Evolutionary conservation across 2,797 vertebrate species (phyloP).

Genomic region (Phoebastria nigripes): DNA sequence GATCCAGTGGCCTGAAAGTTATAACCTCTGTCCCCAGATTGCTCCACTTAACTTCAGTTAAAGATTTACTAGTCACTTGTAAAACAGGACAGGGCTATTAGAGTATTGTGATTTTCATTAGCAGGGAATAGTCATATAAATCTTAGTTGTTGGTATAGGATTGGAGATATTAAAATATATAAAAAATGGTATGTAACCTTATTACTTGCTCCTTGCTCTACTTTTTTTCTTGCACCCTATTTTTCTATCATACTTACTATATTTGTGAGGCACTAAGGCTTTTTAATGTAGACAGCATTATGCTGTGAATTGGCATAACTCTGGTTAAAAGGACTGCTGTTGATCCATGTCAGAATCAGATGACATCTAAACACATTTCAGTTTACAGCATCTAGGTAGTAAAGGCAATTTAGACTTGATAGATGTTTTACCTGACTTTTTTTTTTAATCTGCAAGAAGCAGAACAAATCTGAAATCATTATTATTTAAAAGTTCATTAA

Average conservation of each 20-base stretch:
- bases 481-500: background rate
- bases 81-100: background rate
- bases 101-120: background rate
- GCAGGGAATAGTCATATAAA: background rate
- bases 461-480: background rate
- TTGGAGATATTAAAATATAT: background rate
- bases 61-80: background rate
- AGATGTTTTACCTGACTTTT: background rate
- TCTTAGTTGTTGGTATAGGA: background rate
- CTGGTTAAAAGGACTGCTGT: background rate
- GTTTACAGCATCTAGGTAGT: background rate
- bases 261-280: background rate
- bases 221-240: background rate
- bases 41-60: background rate
- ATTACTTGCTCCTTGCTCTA: background rate
- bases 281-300: background rate
- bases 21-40: background rate
- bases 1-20: background rate
- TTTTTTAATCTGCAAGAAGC: background rate
- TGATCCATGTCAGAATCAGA: background rate
- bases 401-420: background rate
- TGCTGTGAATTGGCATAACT: background rate
- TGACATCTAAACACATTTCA: background rate
- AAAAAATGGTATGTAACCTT: background rate
- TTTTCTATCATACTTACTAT: background rate